Conservation (phyloP, 2,797 vertebrate genomes). For the Coregonus sp. region DNA sequence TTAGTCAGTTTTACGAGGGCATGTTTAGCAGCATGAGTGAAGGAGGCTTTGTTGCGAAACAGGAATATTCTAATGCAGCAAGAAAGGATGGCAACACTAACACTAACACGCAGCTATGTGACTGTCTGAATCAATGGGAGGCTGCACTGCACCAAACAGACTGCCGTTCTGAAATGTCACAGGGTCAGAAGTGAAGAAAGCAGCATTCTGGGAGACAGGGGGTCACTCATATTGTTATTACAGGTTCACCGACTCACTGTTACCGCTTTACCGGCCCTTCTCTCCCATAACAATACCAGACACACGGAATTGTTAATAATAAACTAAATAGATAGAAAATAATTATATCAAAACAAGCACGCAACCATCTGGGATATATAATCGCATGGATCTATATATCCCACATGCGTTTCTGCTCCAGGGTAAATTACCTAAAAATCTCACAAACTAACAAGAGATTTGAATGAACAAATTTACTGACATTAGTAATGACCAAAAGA, state of each 20-base stretch:
- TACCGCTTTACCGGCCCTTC: slow-evolving; percentile 10
- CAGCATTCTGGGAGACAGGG: slow-evolving; percentile 33
- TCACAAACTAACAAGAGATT: no score
- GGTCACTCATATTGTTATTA: slow-evolving; percentile 50
- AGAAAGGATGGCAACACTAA: slow-evolving; percentile 24
- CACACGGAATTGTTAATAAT: slow-evolving; percentile 19
- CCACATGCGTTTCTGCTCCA: slow-evolving; percentile 62
- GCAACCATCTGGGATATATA: slow-evolving; percentile 65
- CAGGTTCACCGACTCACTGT: slow-evolving; percentile 44
- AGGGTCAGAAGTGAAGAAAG: slow-evolving; percentile 59
- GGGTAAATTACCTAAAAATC: slow-evolving; percentile 32
- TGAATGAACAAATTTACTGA: no score
- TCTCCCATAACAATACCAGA: not conserved
- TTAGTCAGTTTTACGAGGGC: no score
- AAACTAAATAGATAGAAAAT: slow-evolving; percentile 33
- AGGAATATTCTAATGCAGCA: slow-evolving; percentile 12
- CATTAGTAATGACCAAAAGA: not conserved
- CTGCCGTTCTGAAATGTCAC: slow-evolving; percentile 63
- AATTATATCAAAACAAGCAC: slow-evolving; percentile 44
- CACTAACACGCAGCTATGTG: slow-evolving; percentile 27
- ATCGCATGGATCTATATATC: slow-evolving; percentile 59
- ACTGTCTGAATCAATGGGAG: slow-evolving; percentile 50
- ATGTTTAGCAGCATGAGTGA: not conserved
- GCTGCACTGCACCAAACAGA: slow-evolving; percentile 47
- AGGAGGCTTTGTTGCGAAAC: not conserved